phyloP scores from a whole-genome alignment of 2,797 vertebrate species.

The Champsocephalus gunnari region DNA sequence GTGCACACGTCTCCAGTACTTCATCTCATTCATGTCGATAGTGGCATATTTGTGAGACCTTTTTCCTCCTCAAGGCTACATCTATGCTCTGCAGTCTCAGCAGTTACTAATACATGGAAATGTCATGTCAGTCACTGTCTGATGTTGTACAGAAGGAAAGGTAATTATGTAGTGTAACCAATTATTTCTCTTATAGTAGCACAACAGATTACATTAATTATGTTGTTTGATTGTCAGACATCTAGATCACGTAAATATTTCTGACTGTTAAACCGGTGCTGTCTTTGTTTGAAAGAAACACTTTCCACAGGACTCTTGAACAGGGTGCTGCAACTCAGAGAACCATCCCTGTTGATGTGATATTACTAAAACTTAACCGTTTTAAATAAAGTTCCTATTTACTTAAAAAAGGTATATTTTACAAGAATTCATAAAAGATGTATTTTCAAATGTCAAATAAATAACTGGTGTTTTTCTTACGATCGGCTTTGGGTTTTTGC shows the following conservation, averaged over 20 bases:
- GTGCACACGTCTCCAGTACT: conserved; percentile 55
- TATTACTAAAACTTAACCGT: conserved; percentile 66
- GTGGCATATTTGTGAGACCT: conserved; percentile 20
- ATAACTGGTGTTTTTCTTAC: conserved; percentile 78
- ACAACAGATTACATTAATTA: conserved; percentile 48
- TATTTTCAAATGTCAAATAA: conserved; percentile 86
- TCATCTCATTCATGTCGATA: conserved; percentile 59
- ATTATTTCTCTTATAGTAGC: conserved; percentile 41
- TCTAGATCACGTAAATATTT: conserved; percentile 47
- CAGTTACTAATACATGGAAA: conserved; percentile 10
- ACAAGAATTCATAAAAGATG: conserved; percentile 72
- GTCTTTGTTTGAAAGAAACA: conserved; percentile 55
- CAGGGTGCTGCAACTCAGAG: conserved; percentile 76
- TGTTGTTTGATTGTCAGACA: conserved; percentile 37
- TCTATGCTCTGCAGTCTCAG: conserved; percentile 8
- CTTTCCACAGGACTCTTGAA: conserved; percentile 68
- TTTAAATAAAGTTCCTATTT: conserved; percentile 73
- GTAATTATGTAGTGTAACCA: conserved; percentile 48
- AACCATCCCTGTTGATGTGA: conserved; percentile 82
- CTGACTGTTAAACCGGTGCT: conserved; percentile 63
- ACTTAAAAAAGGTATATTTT: conserved; percentile 80
- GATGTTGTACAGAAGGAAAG: conserved; percentile 50
- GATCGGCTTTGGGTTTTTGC: conserved; percentile 15
- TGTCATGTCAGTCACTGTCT: conserved; percentile 35
- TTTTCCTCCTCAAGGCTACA: conserved; percentile 17